Conservation (phyloP, 2,888 invertebrate species). For the Lypha dubia region DNA sequence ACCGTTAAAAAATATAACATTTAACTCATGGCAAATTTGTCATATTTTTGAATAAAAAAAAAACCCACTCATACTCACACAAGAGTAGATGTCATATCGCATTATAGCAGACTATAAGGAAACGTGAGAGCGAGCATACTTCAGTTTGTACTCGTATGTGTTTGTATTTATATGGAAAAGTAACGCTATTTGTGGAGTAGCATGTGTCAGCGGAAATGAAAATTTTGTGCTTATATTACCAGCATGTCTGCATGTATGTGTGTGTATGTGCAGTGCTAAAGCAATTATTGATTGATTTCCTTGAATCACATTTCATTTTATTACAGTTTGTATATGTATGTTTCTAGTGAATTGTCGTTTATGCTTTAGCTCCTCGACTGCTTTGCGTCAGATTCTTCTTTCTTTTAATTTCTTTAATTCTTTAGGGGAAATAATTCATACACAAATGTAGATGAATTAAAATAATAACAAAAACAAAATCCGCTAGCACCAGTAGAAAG, state of each 20-base stretch:
- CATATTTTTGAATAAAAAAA: constrained; percentile 47
- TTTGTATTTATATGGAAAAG: background rate
- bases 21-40: constrained; percentile 52
- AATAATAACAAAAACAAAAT: constrained; percentile 52
- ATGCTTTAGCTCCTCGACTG: background rate
- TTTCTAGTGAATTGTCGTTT: background rate
- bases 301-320: constrained; percentile 64
- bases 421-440: constrained; percentile 59
- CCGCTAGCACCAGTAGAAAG: background rate
- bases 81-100: background rate
- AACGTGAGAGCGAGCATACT: background rate
- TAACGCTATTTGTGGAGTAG: constrained; percentile 38
- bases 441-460: constrained; percentile 58
- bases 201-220: constrained; percentile 66
- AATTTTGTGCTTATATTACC: constrained; percentile 53
- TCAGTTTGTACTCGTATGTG: background rate
- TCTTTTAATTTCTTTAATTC: constrained; percentile 30
- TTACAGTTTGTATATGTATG: constrained; percentile 3
- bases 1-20: constrained; percentile 14
- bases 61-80: constrained; percentile 1
- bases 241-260: too few species aligned
- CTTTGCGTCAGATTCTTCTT: background rate
- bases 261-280: constrained; percentile 39
- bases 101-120: background rate
- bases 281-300: constrained; percentile 74